Evolutionary conservation across 1,140 invertebrate genomes (phyloP).

Genomic region (Drosophila seguyi): DNA sequence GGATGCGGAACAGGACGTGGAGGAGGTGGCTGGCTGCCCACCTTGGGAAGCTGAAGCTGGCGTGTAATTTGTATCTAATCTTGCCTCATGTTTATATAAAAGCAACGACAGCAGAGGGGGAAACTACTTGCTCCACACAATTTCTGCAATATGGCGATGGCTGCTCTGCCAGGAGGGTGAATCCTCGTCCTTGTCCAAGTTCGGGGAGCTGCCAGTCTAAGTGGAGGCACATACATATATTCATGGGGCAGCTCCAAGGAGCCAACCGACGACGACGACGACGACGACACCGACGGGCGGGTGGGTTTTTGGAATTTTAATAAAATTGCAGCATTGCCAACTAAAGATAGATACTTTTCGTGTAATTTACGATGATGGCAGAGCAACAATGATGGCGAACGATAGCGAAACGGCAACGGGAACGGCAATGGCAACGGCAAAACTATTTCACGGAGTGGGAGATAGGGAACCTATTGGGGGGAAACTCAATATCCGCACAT

Average conservation of each 20-base stretch:
- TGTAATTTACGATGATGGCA: slow-evolving; percentile 81
- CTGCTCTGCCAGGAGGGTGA: slow-evolving; percentile 43
- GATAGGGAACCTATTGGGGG: slow-evolving; percentile 15
- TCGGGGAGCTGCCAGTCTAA: slow-evolving; percentile 28
- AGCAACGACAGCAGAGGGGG: slow-evolving; percentile 60
- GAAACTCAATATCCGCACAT: slow-evolving; percentile 11
- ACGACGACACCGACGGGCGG: slow-evolving; percentile 19
- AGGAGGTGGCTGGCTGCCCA: slow-evolving; percentile 61
- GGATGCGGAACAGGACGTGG: background rate
- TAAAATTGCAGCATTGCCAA: slow-evolving; percentile 79
- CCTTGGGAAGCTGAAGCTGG: slow-evolving; percentile 78
- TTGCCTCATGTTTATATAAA: slow-evolving; percentile 83
- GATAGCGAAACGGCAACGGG: slow-evolving; percentile 48
- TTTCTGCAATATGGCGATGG: slow-evolving; percentile 75
- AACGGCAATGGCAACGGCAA: slow-evolving; percentile 10
- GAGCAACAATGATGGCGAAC: slow-evolving; percentile 64
- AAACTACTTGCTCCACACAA: slow-evolving; percentile 57
- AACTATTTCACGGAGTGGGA: slow-evolving; percentile 20
- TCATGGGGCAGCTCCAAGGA: slow-evolving; percentile 38
- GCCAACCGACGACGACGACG: slow-evolving; percentile 7
- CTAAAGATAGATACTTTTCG: slow-evolving; percentile 82
- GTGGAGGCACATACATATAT: slow-evolving; percentile 57
- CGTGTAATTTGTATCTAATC: slow-evolving; percentile 83
- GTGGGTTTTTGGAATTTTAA: slow-evolving; percentile 77
- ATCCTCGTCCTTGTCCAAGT: slow-evolving; percentile 38